Evolutionary conservation across 64 coral and sea anemone genomes (phyloP).

Genomic region (Montipora foliosa): DNA sequence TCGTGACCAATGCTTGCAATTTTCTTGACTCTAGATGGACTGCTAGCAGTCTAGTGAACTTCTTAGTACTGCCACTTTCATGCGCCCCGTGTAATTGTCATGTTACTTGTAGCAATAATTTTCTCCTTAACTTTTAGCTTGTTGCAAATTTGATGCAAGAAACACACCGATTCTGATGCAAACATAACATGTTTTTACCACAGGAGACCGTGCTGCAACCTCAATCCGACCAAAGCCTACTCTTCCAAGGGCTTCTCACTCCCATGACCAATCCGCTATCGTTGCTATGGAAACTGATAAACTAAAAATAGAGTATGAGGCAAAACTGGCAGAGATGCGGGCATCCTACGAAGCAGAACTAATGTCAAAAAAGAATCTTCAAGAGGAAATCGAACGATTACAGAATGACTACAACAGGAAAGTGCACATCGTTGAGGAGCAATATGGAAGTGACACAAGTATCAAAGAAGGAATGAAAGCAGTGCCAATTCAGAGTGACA

Average conservation of each 20-base stretch:
- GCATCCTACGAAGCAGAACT: conserved; percentile 86
- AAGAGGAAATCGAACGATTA: conserved; percentile 80
- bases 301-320: conserved; percentile 86
- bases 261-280: conserved; percentile 48
- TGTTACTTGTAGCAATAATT: too few species aligned
- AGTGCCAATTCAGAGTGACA: conserved; percentile 33
- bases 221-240: conserved; percentile 11
- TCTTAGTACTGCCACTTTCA: too few species aligned
- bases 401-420: conserved; percentile 84
- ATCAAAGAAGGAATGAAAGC: conserved; percentile 20
- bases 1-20: too few species aligned
- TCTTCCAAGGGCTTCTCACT: not conserved
- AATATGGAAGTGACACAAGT: conserved; percentile 59
- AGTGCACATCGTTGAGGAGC: conserved; percentile 83
- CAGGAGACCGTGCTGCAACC: conserved; percentile 21
- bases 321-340: conserved; percentile 88
- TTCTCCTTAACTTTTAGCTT: too few species aligned
- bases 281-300: conserved; percentile 82
- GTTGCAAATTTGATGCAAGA: too few species aligned
- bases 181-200: not conserved
- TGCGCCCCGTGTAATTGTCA: too few species aligned
- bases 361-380: conserved; percentile 91
- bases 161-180: too few species aligned
- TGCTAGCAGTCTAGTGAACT: too few species aligned
- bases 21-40: too few species aligned